Evolutionary conservation across 2,888 invertebrate species (phyloP), one percentile per base, ranked within the genome.

Genomic region (Empis livida): DNA sequence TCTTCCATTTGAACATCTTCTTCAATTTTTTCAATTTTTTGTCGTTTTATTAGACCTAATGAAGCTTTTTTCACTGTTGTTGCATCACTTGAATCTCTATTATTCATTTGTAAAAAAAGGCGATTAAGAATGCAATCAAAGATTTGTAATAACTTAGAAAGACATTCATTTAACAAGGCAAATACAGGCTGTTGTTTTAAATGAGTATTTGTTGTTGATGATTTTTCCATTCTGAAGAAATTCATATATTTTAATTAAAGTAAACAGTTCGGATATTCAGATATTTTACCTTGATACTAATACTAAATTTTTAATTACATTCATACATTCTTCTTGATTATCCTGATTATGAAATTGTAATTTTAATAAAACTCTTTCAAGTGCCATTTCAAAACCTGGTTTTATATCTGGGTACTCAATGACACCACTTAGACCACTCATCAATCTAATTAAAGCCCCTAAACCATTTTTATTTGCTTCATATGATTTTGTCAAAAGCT

Each of bases 281-380:
- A 52, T 49, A 5, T 1, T 63, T 62, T 61, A 58, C 74, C 60
- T 63, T 16, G 63, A 60, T 30, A 75, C 51, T n/a, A 60, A 56
- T 5, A 67, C 65, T 17, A 75, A 63, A 59, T 75, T 75, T 50
- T 65, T 65, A 48, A 75, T 72, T 0, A 73, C 62, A 49, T 68
- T 72, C 20, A 64, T 59, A 0, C 66, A 64, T 31, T 68, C 69
- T 2, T 57, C 51, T 10, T 62, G 62, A 2, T 66, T 58, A 2
- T 60, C 56, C 2, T 54, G 51, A 46, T 58, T 59, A 50, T 62
- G 63, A n/a, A 67, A 65, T 43, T 65, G 63, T 35, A 64, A 60
- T 48, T 65, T 62, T 16, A 69, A 49, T 9, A 63, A 54, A 37
- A 67, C 59, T 46, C 65, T 61, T 50, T 69, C 67, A 10, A 69